Evolutionary conservation across 1,140 invertebrate genomes (phyloP).

Genomic region (Bombus picipes): DNA sequence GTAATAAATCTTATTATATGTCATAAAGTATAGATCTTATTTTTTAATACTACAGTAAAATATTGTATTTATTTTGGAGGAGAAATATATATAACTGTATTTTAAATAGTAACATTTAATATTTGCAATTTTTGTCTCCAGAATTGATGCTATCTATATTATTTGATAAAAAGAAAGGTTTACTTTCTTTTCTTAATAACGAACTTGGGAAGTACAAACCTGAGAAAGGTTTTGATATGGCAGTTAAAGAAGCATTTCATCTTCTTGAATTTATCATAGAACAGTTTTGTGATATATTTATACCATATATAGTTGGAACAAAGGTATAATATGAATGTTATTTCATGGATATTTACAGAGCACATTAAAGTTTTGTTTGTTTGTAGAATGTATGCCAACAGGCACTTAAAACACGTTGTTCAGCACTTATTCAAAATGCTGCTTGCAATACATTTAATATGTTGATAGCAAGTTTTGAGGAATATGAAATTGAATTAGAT

Average conservation of each 20-base stretch:
- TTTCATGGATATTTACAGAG: constrained; percentile 1
- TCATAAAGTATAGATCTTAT: neutral
- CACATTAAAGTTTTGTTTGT: constrained; percentile 11
- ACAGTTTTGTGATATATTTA: constrained; percentile 61
- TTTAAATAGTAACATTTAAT: neutral
- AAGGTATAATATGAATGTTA: constrained; percentile 51
- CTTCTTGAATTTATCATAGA: constrained; percentile 65
- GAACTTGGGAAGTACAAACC: constrained; percentile 28
- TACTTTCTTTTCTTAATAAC: constrained; percentile 61
- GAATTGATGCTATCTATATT: constrained; percentile 62
- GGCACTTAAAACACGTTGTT: constrained; percentile 49
- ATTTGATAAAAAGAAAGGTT: constrained; percentile 59
- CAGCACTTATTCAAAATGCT: constrained; percentile 46
- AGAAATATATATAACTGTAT: neutral
- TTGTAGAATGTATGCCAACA: constrained; percentile 65
- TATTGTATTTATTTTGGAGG: neutral
- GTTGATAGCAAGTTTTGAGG: constrained; percentile 61
- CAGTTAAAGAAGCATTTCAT: constrained; percentile 63
- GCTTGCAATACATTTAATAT: constrained; percentile 61
- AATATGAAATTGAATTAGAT: constrained; percentile 57
- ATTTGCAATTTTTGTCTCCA: constrained; percentile 36
- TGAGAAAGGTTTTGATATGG: constrained; percentile 27
- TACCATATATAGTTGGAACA: constrained; percentile 62
- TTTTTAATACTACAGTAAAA: neutral
- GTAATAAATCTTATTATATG: constrained; percentile 20